Base-by-base conservation (phyloP, 2,113 vertebrate genomes). In the Scytalopus superciliaris region DNA sequence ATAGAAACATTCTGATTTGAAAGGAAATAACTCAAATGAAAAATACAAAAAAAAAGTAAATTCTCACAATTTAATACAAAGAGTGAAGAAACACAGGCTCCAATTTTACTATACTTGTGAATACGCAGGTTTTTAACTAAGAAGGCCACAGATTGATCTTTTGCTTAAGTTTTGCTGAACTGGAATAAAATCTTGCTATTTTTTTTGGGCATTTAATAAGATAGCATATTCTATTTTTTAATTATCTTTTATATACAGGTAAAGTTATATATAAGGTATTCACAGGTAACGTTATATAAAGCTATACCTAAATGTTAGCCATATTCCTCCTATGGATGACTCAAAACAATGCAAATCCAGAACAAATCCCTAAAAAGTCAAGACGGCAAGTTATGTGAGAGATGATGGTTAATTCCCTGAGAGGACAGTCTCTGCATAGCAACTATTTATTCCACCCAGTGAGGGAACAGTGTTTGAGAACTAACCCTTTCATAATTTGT, bases 1-100 rank as follows among this genome's bases (percentile, higher is more conserved):
- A 96, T 5, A 96, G 45, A 74, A 94, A 82, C 13, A 67, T 10
- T 70, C 33, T 70, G 6, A 59, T 82, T 93, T 96, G 49, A 97
- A 93, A 94, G 63, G 49, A 93, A 92, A 33, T 64, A 80, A 49
- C 67, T 45, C 2, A 67, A 84, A 63, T 10, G 21, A 78, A 52
- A 84, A 78, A 28, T 30, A 77, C 8, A 66, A 53, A 49, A 82
- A 49, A 18, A 49, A 49, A 40, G 14, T 69, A 80, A 95, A 77
- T 60, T 78, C 55, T 73, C 64, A 53, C 66, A 83, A 69, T 69
- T 64, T 39, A 93, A 24, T 23, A 84, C 3, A 8, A 76, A 49
- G 45, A 73, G 16, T 33, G 30, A 84, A 84, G 56, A 89, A 93
- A 87, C 1, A 5, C 25, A 40, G n/a, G 55, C 21, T 87, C 30